phyloP scores from a whole-genome alignment of 37 sponge, comb jelly and placozoan genomes.

The Theonella swinhoei region DNA sequence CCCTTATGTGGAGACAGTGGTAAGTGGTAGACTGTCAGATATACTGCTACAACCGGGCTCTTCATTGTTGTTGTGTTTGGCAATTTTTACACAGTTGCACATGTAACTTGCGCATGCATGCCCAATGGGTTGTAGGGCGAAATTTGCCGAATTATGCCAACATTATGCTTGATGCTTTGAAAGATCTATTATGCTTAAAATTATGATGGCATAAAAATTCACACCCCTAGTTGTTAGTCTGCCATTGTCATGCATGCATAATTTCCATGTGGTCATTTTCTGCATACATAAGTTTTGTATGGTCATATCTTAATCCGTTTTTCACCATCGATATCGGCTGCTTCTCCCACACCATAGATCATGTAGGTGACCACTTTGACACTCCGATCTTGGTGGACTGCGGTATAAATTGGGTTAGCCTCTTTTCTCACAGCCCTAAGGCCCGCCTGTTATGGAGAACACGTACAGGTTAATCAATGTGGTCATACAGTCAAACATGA shows the following conservation, averaged over 20 bases:
- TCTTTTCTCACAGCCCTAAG: conserved; percentile 51
- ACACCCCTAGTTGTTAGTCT: too few relatives aligned
- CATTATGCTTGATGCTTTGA: too few relatives aligned
- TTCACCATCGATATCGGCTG: conserved; percentile 62
- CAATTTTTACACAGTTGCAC: background rate
- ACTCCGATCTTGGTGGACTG: conserved; percentile 27
- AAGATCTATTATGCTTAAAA: too few relatives aligned
- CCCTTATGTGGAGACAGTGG: background rate
- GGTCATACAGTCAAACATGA: conserved; percentile 30
- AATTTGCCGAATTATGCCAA: too few relatives aligned
- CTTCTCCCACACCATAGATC: conserved; percentile 53
- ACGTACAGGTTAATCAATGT: conserved; percentile 39
- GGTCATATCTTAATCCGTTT: too few relatives aligned
- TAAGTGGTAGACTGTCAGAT: background rate
- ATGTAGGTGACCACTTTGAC: conserved; percentile 33
- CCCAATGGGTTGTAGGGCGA: too few relatives aligned
- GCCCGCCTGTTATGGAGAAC: conserved; percentile 23
- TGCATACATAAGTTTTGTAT: too few relatives aligned
- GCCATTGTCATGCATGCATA: too few relatives aligned
- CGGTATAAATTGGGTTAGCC: conserved; percentile 29
- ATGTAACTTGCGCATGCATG: too few relatives aligned
- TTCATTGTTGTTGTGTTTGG: background rate
- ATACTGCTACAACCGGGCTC: background rate
- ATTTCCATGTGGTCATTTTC: too few relatives aligned
- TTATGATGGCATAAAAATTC: too few relatives aligned